These are phyloP conservation scores for Tuta absoluta DNA, from an alignment of 2,888 invertebrate species.

Conservation along the genomic window DNA sequence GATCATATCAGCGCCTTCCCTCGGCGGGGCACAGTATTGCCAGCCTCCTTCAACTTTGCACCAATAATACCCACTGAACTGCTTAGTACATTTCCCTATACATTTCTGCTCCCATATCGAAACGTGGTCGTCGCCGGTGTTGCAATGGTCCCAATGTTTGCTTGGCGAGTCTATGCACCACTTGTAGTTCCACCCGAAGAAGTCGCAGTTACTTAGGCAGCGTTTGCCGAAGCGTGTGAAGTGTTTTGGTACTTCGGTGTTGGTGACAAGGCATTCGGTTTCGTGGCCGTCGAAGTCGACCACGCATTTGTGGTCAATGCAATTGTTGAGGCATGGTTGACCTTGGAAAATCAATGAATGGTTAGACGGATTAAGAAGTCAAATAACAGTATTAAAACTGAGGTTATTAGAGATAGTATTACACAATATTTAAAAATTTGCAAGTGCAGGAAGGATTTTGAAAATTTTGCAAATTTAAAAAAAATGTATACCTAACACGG, in stretches of 20 bases:
- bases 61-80: slow-evolving; percentile 1
- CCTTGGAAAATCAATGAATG: not conserved
- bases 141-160: not conserved
- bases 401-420: too few relatives aligned
- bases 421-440: too few relatives aligned
- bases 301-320: not conserved
- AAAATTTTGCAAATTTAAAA: too few relatives aligned
- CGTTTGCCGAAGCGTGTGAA: not conserved
- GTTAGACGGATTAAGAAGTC: not conserved
- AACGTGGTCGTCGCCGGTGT: not conserved
- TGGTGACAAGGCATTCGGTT: not conserved
- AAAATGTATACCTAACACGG: too few relatives aligned
- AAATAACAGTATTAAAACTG: too few relatives aligned
- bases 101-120: not conserved
- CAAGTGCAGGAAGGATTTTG: too few relatives aligned
- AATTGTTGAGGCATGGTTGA: not conserved
- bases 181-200: not conserved
- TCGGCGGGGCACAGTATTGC: not conserved
- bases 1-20: not conserved
- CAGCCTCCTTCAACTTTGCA: not conserved
- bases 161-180: not conserved
- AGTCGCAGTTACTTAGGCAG: not conserved
- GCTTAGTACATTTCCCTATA: not conserved
- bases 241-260: not conserved
- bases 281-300: not conserved